Percentiles rank a stretch among this genome's conserved stretches.
These are phyloP conservation scores for Caenorhabditis becei DNA, from an alignment of 2,888 invertebrate genomes.

Conservation along the genomic window DNA sequence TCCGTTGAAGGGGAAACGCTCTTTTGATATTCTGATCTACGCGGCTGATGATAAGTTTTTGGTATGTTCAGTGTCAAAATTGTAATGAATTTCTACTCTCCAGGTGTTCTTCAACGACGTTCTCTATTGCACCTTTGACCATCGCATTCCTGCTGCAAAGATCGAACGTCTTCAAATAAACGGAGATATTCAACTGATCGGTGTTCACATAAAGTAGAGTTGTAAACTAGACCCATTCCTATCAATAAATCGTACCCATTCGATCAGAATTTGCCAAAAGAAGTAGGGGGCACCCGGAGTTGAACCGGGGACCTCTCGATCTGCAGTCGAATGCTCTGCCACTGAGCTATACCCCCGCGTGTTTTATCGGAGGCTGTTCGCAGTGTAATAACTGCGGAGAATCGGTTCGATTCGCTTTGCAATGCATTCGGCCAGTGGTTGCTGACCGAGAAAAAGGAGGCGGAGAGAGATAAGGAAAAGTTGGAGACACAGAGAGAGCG, in stretches of 20 bases:
- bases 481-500: neutral
- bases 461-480: too few species aligned
- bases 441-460: too few species aligned
- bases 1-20: conserved; percentile 74
- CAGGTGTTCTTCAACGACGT: conserved; percentile 73
- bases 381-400: conserved; percentile 3
- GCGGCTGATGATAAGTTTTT: conserved; percentile 75
- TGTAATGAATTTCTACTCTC: neutral
- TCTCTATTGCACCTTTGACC: conserved; percentile 75
- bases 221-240: neutral
- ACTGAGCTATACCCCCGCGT: conserved; percentile 79
- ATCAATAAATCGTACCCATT: neutral
- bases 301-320: conserved; percentile 81
- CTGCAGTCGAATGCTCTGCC: conserved; percentile 81
- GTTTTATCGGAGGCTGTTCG: neutral
- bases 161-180: conserved; percentile 76
- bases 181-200: conserved; percentile 80
- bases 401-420: too few species aligned
- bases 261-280: conserved; percentile 36
- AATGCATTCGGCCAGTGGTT: conserved; percentile 1
- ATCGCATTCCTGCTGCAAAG: conserved; percentile 71
- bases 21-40: conserved; percentile 79
- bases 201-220: conserved; percentile 79
- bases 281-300: conserved; percentile 75
- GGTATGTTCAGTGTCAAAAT: conserved; percentile 45